Evolutionary conservation across 2,797 vertebrate species (phyloP), one percentile per base, ranked within the genome.

Genomic region (Numenius phaeopus): DNA sequence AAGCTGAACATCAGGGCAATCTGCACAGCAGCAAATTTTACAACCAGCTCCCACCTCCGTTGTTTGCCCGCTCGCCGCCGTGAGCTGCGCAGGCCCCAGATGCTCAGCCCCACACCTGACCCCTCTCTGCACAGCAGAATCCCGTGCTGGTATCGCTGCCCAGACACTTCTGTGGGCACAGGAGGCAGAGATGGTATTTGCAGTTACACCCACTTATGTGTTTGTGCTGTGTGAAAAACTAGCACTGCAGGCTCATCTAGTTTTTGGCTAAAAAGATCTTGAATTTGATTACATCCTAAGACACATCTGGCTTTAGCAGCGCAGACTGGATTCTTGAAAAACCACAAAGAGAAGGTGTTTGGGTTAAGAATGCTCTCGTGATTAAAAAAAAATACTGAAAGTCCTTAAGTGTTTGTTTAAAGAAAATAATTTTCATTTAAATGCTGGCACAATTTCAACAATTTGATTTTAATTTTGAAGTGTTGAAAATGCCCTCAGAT

Each of bases 391-490:
- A 91, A 65, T 69, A 77, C 39, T 39, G 46, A 78, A 87, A 89
- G 83, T 84, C n/a, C 39, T 90, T 46, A 88, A 84, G 47, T 59
- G 55, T 57, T 95, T 93, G 65, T 76, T 89, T 94, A 66, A 83
- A 89, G 61, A 93, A 84, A 87, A 79, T 89, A 44, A 89, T 92
- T 87, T 86, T 85, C 71, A 94, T 93, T 90, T 73, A 97, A 94
- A 90, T 49, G 71, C 70, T 96, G 94, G 93, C 90, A 86, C 32
- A 17, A 57, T 39, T 83, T 94, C 89, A 95, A 90, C 57, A 55
- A 82, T 85, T 96, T 96, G 24, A 70, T 91, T 86, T 97, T 95
- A 84, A 89, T 96, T 95, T 59, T 95, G 64, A 95, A 90, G 91
- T 90, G 93, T 80, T 94, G 94, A 97, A 94, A 96, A 94, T 90